These are phyloP conservation scores for Fukomys damarensis DNA, from an alignment of 2,113 vertebrate species.

Conservation along the genomic window DNA sequence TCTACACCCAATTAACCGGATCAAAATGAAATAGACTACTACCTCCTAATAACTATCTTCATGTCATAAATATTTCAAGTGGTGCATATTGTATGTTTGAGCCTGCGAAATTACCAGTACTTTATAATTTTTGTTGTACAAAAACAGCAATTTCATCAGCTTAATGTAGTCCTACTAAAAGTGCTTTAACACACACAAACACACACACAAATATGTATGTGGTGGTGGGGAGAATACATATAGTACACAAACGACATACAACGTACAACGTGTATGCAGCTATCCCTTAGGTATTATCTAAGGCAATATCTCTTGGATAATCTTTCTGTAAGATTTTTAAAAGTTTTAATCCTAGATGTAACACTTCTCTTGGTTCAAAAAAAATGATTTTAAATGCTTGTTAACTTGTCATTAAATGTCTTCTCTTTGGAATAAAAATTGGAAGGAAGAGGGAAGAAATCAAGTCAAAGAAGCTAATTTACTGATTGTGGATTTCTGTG, in stretches of 20 bases:
- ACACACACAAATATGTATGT: not conserved
- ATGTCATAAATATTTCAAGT: not conserved
- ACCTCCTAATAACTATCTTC: not conserved
- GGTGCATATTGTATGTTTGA: not conserved
- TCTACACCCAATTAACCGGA: not conserved
- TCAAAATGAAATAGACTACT: not conserved
- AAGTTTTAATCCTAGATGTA: not conserved
- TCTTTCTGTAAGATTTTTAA: not conserved
- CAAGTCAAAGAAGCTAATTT: conserved; percentile 48
- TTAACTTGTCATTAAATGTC: conserved; percentile 14
- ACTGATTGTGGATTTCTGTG: conserved; percentile 14
- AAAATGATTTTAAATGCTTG: conserved; percentile 46
- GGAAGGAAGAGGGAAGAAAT: conserved; percentile 13
- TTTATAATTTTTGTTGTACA: not conserved
- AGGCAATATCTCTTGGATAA: not conserved
- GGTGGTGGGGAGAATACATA: not conserved
- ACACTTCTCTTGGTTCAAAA: conserved; percentile 7
- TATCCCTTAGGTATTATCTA: not conserved
- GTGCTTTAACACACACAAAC: not conserved
- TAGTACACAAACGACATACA: not conserved
- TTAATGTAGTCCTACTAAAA: not conserved
- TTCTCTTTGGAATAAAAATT: conserved; percentile 37
- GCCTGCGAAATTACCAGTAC: not conserved
- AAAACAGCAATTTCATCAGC: not conserved
- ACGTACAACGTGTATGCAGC: not conserved